A percentile compares a stretch with the other conserved stretches of the same genome.
These are phyloP conservation scores for Chiloscyllium plagiosum DNA, from an alignment of 2,113 vertebrate genomes.

Conservation along the genomic window DNA sequence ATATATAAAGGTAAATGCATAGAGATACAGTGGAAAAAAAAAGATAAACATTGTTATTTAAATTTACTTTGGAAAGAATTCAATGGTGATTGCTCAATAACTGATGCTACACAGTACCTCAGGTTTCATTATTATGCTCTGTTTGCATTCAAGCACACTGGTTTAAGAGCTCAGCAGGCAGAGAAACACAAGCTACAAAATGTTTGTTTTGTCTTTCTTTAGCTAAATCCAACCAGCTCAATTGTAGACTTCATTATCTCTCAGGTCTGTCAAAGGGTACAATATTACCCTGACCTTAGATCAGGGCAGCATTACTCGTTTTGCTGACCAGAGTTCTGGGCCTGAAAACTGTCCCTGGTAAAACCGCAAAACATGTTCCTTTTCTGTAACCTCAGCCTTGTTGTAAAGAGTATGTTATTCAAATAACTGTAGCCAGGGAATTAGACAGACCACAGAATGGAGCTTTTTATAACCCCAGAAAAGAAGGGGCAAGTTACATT, in stretches of 20 bases:
- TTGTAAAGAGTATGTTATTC: neutral
- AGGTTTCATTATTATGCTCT: neutral
- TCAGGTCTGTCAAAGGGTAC: neutral
- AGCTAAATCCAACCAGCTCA: conserved; percentile 5
- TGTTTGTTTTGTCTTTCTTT: neutral
- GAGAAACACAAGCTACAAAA: neutral
- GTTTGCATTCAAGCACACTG: neutral
- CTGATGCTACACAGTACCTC: neutral
- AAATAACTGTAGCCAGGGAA: neutral
- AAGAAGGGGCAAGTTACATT: neutral
- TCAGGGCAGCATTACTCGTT: conserved; percentile 12
- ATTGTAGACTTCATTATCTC: conserved; percentile 12
- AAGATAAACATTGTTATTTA: conserved; percentile 10
- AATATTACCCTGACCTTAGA: neutral
- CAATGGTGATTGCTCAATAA: conserved; percentile 13
- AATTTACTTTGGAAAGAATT: conserved; percentile 22
- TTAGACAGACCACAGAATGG: neutral
- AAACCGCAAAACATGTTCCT: conserved; percentile 10
- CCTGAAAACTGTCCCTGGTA: neutral
- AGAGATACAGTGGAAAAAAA: neutral
- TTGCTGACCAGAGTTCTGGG: neutral
- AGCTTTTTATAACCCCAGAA: neutral
- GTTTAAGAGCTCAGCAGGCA: neutral
- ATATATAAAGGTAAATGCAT: neutral
- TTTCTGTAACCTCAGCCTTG: conserved; percentile 13